These are phyloP conservation scores for Caenorhabditis doughertyi DNA, from an alignment of 2,888 invertebrate genomes.

Conservation along the genomic window DNA sequence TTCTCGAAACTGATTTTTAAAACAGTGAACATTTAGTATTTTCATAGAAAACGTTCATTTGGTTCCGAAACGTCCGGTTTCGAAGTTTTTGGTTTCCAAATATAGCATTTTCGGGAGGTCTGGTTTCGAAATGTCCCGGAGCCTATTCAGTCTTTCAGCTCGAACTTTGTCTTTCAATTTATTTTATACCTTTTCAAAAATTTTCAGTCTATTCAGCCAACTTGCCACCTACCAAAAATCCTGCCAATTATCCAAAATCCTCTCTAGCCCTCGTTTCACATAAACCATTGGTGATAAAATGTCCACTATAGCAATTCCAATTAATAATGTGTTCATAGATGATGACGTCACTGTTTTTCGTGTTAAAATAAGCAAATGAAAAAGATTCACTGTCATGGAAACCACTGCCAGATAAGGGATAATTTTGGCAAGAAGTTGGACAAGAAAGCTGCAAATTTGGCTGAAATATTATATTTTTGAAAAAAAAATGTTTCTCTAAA, in stretches of 20 bases:
- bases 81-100: too few species aligned
- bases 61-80: too few species aligned
- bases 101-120: too few species aligned
- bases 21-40: too few species aligned
- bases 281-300: conserved; percentile 33
- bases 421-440: background rate
- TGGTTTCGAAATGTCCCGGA: too few species aligned
- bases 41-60: too few species aligned
- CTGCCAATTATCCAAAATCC: background rate
- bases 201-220: too few species aligned
- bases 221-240: conserved; percentile 25
- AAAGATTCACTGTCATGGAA: conserved; percentile 23
- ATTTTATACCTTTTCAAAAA: too few species aligned
- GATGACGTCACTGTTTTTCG: conserved; percentile 28
- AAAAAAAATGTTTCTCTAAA: background rate
- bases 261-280: conserved; percentile 15
- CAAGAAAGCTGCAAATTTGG: conserved; percentile 28
- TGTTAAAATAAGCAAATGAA: conserved; percentile 18
- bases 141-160: too few species aligned
- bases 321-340: conserved; percentile 44
- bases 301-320: conserved; percentile 42
- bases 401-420: conserved; percentile 17
- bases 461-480: conserved; percentile 26
- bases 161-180: too few species aligned
- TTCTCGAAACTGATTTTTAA: too few species aligned